phyloP scores from a whole-genome alignment of 2,113 vertebrate species.

The Indicator indicator region DNA sequence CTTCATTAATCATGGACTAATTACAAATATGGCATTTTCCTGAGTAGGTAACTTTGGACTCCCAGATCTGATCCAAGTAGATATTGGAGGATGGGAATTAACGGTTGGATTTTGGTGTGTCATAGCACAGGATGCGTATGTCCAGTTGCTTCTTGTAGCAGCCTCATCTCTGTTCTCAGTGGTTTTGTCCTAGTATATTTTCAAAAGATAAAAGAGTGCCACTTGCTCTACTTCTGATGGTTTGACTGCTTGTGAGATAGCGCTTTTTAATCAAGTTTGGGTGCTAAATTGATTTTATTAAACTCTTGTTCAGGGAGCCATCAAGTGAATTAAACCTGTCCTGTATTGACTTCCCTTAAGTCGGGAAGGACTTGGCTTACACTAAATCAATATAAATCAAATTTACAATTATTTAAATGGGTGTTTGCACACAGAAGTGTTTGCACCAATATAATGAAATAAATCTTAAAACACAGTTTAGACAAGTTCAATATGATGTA shows the following conservation, averaged over 20 bases:
- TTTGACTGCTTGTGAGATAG: not conserved
- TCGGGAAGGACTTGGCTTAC: not conserved
- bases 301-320: not conserved
- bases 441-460: slow-evolving; percentile 15
- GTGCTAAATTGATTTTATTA: slow-evolving; percentile 24
- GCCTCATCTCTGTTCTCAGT: not conserved
- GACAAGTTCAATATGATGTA: not conserved
- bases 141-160: not conserved
- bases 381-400: slow-evolving; percentile 25
- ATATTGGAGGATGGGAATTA: not conserved
- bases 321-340: slow-evolving; percentile 40
- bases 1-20: not conserved
- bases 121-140: not conserved
- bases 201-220: not conserved
- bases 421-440: not conserved
- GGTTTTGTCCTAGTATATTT: not conserved
- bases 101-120: not conserved
- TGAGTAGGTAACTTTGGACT: not conserved
- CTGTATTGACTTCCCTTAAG: slow-evolving; percentile 9
- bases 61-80: not conserved
- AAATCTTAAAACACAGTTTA: not conserved
- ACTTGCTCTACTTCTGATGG: not conserved
- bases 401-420: slow-evolving; percentile 35
- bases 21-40: not conserved
- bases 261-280: slow-evolving; percentile 14